phyloP scores from a whole-genome alignment of 1,140 invertebrate genomes.

The Metopolophium dirhodum region DNA sequence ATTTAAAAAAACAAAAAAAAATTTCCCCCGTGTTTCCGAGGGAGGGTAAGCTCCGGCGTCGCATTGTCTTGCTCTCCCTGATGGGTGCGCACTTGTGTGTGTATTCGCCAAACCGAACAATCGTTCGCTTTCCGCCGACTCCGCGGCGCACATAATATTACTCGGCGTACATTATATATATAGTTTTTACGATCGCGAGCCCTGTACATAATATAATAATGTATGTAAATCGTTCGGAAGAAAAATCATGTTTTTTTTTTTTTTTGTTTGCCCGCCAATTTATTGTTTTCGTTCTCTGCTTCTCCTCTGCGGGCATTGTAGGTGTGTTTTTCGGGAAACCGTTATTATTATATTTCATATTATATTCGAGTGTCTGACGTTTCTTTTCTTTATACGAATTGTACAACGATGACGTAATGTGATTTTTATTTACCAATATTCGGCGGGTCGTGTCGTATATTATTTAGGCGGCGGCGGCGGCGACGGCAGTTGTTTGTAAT shows the following conservation, averaged over 20 bases:
- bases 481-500: neutral
- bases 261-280: constrained; percentile 11
- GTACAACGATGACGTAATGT: neutral
- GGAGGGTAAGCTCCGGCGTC: neutral
- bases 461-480: neutral
- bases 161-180: neutral
- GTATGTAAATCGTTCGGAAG: constrained; percentile 8
- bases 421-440: constrained; percentile 18
- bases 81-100: constrained; percentile 37
- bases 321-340: neutral
- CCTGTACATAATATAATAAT: neutral
- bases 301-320: neutral
- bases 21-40: constrained; percentile 11
- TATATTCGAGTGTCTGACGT: neutral
- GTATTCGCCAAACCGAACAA: neutral
- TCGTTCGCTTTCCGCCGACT: neutral
- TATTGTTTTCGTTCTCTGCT: neutral
- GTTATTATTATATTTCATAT: neutral
- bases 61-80: constrained; percentile 40
- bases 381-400: neutral
- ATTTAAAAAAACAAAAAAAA: constrained; percentile 27
- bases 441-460: neutral
- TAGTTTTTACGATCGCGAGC: constrained; percentile 3
- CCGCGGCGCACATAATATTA: neutral
- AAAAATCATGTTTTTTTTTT: neutral